phyloP scores from a whole-genome alignment of 2,113 vertebrate genomes.

The Echinops telfairi region DNA sequence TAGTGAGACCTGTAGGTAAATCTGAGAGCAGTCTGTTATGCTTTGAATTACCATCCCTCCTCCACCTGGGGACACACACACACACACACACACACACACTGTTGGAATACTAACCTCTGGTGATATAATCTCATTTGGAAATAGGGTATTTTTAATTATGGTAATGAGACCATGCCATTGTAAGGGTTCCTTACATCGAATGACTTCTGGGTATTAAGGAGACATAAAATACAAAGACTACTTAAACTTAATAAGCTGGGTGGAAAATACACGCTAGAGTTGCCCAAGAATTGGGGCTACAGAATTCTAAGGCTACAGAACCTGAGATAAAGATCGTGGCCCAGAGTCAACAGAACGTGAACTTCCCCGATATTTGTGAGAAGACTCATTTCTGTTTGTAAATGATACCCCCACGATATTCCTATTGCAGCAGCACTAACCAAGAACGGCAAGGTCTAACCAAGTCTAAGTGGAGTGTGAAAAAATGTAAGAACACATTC shows the following conservation, averaged over 20 bases:
- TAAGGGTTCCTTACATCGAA: neutral
- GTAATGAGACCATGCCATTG: neutral
- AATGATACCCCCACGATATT: no score
- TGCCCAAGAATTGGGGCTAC: neutral
- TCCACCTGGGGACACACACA: no score
- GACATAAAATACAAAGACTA: neutral
- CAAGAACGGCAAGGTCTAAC: no score
- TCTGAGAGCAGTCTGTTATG: neutral
- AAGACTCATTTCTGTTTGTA: no score
- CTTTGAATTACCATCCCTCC: no score
- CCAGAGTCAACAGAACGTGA: neutral
- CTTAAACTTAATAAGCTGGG: neutral
- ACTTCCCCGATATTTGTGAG: neutral
- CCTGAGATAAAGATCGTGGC: neutral
- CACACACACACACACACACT: no score
- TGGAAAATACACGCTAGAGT: neutral
- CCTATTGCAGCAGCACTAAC: no score
- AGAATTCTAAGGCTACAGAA: neutral
- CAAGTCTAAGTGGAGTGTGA: no score
- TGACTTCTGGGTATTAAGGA: neutral
- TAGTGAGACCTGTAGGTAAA: neutral
- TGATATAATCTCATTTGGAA: neutral
- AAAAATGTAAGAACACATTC: no score
- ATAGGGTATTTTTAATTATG: neutral
- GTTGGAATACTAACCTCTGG: neutral